A percentile compares a stretch with the other conserved stretches of the same genome.
phyloP scores from a whole-genome alignment of 2,113 vertebrate species.

The Eudyptes chrysolophus region DNA sequence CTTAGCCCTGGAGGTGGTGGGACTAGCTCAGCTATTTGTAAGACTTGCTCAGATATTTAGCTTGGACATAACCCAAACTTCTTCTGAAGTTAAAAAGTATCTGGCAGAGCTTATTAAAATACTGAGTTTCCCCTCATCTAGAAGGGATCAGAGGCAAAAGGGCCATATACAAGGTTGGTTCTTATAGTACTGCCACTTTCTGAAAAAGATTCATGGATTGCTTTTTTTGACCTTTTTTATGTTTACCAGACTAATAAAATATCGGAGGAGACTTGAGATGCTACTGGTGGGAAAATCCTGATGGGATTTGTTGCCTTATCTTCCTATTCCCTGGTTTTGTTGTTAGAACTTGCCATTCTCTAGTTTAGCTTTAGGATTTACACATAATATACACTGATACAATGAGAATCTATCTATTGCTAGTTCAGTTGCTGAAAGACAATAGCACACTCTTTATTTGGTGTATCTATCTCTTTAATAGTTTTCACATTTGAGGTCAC shows the following conservation, averaged over 20 bases:
- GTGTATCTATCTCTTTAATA: background rate
- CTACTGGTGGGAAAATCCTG: background rate
- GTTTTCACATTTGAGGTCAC: background rate
- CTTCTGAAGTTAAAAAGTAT: background rate
- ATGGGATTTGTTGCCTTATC: background rate
- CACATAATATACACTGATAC: background rate
- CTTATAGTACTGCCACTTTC: background rate
- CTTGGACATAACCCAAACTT: background rate
- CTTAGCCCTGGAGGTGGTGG: background rate
- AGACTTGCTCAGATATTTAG: background rate
- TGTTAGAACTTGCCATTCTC: background rate
- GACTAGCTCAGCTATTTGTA: background rate
- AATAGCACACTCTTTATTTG: background rate
- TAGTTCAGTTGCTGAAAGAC: background rate
- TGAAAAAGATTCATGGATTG: background rate
- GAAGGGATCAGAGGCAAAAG: background rate
- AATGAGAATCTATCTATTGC: background rate
- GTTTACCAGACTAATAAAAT: background rate
- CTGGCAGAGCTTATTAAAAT: background rate
- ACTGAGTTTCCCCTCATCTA: background rate
- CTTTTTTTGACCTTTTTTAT: background rate
- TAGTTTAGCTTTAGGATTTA: background rate
- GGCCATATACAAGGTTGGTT: background rate
- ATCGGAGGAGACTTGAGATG: background rate
- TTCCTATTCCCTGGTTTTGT: background rate